phyloP scores from a whole-genome alignment of 2,888 invertebrate genomes.

The Athrips mouffetella region DNA sequence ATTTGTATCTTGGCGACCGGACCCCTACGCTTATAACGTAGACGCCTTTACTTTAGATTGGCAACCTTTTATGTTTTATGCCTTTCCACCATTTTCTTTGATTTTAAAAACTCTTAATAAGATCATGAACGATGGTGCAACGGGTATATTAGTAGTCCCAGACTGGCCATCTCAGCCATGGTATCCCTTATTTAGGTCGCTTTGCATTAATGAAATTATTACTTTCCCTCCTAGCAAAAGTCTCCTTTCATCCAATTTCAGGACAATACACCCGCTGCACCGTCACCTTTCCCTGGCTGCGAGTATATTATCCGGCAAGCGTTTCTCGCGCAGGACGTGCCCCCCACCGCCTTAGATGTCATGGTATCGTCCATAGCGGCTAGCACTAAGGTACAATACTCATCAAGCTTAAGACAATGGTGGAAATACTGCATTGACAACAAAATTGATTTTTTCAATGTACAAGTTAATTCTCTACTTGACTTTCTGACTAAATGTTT shows the following conservation, averaged over 20 bases:
- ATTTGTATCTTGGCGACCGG: background rate
- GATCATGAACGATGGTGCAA: background rate
- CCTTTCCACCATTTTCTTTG: background rate
- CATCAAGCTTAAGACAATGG: conserved; percentile 20
- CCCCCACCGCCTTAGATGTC: conserved; percentile 15
- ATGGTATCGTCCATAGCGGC: conserved; percentile 21
- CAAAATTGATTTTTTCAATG: conserved; percentile 8
- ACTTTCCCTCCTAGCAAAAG: conserved; percentile 18
- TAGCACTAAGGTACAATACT: conserved; percentile 20
- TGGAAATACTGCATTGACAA: conserved; percentile 18
- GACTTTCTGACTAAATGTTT: conserved; percentile 17
- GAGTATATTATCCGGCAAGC: conserved; percentile 21
- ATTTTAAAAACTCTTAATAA: background rate
- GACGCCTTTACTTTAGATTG: background rate
- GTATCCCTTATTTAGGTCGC: background rate
- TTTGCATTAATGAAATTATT: background rate
- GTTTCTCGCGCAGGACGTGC: conserved; percentile 12
- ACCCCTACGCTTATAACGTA: background rate
- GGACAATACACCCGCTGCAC: conserved; percentile 22
- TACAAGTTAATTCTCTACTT: conserved; percentile 15
- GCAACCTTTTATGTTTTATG: background rate
- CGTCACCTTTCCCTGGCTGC: conserved; percentile 24
- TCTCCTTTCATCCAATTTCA: conserved; percentile 22
- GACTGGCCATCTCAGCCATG: conserved; percentile 5
- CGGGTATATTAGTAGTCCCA: background rate